Conservation (phyloP, 2,888 invertebrate species). For the Leptinotarsa rubiginosa region DNA sequence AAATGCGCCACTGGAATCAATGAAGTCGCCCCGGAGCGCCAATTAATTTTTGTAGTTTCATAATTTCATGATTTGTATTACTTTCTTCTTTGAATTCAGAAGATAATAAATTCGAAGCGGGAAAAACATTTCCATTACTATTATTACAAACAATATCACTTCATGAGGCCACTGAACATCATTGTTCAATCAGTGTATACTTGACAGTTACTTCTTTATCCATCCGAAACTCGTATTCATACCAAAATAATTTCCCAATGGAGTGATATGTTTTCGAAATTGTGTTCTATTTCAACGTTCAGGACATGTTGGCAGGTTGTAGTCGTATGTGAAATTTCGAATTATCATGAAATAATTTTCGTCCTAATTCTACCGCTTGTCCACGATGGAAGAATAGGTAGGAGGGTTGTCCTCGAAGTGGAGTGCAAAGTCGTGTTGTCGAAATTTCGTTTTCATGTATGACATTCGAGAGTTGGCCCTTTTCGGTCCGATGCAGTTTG, state of each 20-base stretch:
- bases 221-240: not conserved
- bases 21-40: too few relatives aligned
- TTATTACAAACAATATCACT: too few relatives aligned
- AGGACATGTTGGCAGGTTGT: not conserved
- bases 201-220: not conserved
- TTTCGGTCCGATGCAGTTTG: not conserved
- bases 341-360: not conserved
- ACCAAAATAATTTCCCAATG: slow-evolving; percentile 12
- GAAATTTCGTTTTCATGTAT: slow-evolving; percentile 9
- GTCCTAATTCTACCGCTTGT: not conserved
- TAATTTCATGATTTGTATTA: not conserved
- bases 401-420: not conserved
- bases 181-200: not conserved
- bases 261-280: slow-evolving; percentile 5
- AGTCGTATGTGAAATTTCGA: not conserved
- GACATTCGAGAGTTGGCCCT: not conserved
- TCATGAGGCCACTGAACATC: not conserved
- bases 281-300: slow-evolving; percentile 6
- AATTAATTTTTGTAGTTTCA: too few relatives aligned
- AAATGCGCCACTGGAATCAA: too few relatives aligned
- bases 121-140: not conserved
- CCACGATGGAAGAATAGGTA: not conserved
- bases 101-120: too few relatives aligned
- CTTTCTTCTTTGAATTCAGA: too few relatives aligned
- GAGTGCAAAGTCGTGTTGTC: slow-evolving; percentile 3